Conservation (phyloP, 2,113 vertebrate species). For the Spermophilus dauricus region DNA sequence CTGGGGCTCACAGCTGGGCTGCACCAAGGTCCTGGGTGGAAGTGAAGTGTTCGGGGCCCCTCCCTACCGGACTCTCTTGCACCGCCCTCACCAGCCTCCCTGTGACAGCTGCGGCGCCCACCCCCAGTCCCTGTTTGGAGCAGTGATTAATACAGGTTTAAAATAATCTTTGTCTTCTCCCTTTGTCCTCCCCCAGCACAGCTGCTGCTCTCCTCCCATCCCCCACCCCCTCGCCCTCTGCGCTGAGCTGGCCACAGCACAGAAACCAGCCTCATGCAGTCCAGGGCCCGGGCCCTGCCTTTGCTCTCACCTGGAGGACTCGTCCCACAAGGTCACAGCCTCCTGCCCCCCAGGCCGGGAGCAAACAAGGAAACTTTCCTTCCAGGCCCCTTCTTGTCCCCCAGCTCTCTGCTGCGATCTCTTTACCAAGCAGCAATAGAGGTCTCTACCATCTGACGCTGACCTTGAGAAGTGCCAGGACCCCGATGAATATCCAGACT, state of each 20-base stretch:
- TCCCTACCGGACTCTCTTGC: constrained; percentile 67
- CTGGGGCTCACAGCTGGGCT: background rate
- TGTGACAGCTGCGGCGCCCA: constrained; percentile 83
- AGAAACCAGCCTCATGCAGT: background rate
- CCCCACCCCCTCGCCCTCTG: constrained; percentile 1
- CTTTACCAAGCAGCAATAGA: background rate
- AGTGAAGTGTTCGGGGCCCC: constrained; percentile 19
- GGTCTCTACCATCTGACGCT: background rate
- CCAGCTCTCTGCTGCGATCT: too few relatives aligned
- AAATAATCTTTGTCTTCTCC: constrained; percentile 87
- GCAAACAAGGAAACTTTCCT: background rate
- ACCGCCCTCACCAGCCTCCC: constrained; percentile 74
- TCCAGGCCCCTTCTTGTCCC: background rate
- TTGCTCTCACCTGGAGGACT: background rate
- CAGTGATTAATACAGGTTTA: constrained; percentile 87
- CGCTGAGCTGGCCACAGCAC: constrained; percentile 59
- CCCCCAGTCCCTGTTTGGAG: constrained; percentile 85
- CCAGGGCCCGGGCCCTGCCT: background rate
- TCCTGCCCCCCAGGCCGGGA: background rate
- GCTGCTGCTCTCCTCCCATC: constrained; percentile 76
- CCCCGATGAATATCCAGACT: accelerated
- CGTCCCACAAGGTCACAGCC: background rate
- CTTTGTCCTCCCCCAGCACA: constrained; percentile 84
- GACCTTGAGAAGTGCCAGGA: background rate
- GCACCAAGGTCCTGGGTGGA: background rate